Conservation (phyloP, 2,797 vertebrate species). For the Amblyraja radiata region DNA sequence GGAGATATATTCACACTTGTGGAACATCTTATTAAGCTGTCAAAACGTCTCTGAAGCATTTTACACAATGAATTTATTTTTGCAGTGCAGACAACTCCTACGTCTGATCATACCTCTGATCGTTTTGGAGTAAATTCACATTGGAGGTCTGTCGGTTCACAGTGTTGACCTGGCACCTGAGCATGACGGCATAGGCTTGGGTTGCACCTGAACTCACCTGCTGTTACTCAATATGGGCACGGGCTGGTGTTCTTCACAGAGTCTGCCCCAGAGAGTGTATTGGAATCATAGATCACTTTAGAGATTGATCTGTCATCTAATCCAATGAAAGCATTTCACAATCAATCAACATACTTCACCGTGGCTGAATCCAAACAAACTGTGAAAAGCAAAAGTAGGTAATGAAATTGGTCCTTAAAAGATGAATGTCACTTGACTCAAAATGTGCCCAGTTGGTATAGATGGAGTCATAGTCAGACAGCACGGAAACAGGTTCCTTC, state of each 20-base stretch:
- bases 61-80: not conserved
- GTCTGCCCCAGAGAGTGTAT: not conserved
- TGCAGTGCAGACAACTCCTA: not conserved
- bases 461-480: too few relatives aligned
- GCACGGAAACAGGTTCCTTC: not conserved
- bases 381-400: not conserved
- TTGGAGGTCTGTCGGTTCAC: not conserved
- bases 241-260: not conserved
- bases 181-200: not conserved
- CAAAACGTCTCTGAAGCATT: not conserved
- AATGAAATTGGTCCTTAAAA: not conserved
- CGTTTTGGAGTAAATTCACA: not conserved
- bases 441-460: not conserved
- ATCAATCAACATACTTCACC: not conserved
- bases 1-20: not conserved
- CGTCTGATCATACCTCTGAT: not conserved
- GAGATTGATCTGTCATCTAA: not conserved
- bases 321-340: not conserved
- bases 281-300: not conserved
- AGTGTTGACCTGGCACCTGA: not conserved
- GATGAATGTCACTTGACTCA: not conserved
- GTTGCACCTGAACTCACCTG: not conserved
- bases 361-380: not conserved
- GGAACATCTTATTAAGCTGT: not conserved
- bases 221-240: not conserved